Evolutionary conservation across 2,113 vertebrate species (phyloP), one percentile per base, ranked within the genome.

Genomic region (Sceloporus tristichus): DNA sequence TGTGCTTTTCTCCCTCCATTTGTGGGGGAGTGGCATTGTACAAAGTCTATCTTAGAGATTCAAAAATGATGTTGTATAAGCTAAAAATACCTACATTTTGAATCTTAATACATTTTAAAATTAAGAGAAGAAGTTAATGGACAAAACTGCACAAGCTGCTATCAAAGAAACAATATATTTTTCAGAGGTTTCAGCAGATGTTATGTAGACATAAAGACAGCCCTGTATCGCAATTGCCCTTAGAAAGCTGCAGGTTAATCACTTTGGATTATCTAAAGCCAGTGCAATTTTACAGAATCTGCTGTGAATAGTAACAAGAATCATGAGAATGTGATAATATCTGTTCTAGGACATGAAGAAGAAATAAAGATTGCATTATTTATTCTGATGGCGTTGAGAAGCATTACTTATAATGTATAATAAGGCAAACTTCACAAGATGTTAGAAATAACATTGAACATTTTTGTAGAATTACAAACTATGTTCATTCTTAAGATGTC

Each of bases 171-270:
- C 54, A 29, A 2, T 23, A 74, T 56, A 42, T 21, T 53, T 70
- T 73, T 73, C 48, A 56, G 53, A 73, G 54, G 4, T n/a, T 54
- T 54, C 53, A 53, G 48, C 4, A 13, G 70, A 48, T 42, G 5
- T 71, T 83, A 83, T 10, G 1, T 23, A 84, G 40, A 75, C 84
- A 88, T 42, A 54, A 84, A 84, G 18, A 71, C 92, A 53, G 0
- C 85, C 21, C 18, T 68, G 79, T 53, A 42, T 91, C 71, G 42
- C 54, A 54, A 11, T 90, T 87, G 81, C 19, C 29, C 74, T 70
- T 34, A 93, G 87, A 66, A 83, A 92, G 16, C 74, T 90, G 66
- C 54, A 88, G 78, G 84, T 92, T 90, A 90, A 94, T 84, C 73
- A 82, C 9, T 38, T 88, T 10, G 14, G 85, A 74, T 84, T 89